Percentiles rank a stretch among this genome's conserved stretches.
Evolutionary conservation across 1,140 invertebrate species (phyloP).

Genomic region (Bombus soroeensis): DNA sequence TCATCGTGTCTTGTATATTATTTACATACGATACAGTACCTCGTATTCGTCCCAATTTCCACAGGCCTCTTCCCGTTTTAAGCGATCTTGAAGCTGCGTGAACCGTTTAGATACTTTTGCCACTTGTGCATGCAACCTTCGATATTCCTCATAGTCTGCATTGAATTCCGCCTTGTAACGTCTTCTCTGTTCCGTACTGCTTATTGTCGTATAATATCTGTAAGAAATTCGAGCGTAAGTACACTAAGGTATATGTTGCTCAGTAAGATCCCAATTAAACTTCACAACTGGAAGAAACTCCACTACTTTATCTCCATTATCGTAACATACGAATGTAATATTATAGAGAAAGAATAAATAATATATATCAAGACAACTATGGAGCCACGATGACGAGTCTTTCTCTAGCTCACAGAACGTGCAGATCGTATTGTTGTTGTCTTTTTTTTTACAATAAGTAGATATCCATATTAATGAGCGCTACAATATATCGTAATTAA

Average conservation of each 20-base stretch:
- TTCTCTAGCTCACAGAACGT: too few relatives aligned
- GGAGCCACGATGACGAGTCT: too few relatives aligned
- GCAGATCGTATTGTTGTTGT: too few relatives aligned
- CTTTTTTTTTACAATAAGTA: too few relatives aligned
- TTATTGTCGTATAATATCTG: constrained; percentile 92
- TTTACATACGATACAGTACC: constrained; percentile 73
- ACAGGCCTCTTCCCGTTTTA: constrained; percentile 82
- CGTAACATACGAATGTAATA: not conserved
- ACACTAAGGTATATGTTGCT: not conserved
- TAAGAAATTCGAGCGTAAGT: constrained; percentile 41
- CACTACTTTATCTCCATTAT: not conserved
- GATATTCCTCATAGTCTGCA: constrained; percentile 92
- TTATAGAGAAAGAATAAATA: not conserved
- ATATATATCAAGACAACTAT: too few relatives aligned
- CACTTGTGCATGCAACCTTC: constrained; percentile 88
- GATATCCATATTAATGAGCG: too few relatives aligned
- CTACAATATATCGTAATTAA: too few relatives aligned
- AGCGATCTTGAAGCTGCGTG: constrained; percentile 87
- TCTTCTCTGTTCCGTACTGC: constrained; percentile 88
- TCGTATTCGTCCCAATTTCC: constrained; percentile 81
- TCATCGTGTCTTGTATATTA: too few relatives aligned
- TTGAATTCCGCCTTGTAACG: constrained; percentile 95
- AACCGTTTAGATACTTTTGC: constrained; percentile 91
- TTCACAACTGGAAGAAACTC: not conserved
- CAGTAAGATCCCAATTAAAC: not conserved